These are phyloP conservation scores for Oscheius sp. DNA, from an alignment of 2,888 invertebrate species.

Conservation along the genomic window DNA sequence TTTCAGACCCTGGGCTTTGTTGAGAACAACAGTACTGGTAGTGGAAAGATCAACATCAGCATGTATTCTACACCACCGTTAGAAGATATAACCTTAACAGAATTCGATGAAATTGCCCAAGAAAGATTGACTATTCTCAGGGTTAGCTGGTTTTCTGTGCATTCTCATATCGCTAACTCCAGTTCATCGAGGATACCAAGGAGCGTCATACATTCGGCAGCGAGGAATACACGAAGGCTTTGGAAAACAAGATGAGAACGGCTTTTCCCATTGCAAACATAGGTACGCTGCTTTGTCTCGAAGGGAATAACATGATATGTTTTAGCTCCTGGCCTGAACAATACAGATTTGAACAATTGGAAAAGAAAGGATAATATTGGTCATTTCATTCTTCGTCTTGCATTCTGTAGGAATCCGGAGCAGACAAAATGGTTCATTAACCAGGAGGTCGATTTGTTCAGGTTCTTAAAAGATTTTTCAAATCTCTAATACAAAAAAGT, in stretches of 20 bases:
- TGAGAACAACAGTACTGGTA: not conserved
- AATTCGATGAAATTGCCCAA: conserved; percentile 67
- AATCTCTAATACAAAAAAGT: not conserved
- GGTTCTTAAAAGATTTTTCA: conserved; percentile 65
- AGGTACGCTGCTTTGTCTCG: conserved; percentile 7
- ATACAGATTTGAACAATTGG: conserved; percentile 31
- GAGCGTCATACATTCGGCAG: conserved; percentile 38
- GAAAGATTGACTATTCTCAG: conserved; percentile 62
- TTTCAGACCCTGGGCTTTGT: not conserved
- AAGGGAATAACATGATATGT: not conserved
- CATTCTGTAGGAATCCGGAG: conserved; percentile 87
- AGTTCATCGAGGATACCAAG: conserved; percentile 53
- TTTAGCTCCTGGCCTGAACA: conserved; percentile 19
- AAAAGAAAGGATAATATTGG: conserved; percentile 83
- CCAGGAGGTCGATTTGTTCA: conserved; percentile 90
- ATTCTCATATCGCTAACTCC: conserved; percentile 4
- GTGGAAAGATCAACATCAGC: conserved; percentile 25
- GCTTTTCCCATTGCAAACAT: conserved; percentile 21
- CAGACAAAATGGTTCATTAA: conserved; percentile 87
- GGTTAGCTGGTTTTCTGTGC: conserved; percentile 8
- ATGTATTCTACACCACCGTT: conserved; percentile 62
- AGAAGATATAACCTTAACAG: conserved; percentile 61
- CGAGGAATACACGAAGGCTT: conserved; percentile 40
- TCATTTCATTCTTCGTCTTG: conserved; percentile 90
- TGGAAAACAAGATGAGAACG: conserved; percentile 17